These are phyloP conservation scores for Platorchestia sp. DNA, from an alignment of 1,140 invertebrate genomes.

Conservation along the genomic window DNA sequence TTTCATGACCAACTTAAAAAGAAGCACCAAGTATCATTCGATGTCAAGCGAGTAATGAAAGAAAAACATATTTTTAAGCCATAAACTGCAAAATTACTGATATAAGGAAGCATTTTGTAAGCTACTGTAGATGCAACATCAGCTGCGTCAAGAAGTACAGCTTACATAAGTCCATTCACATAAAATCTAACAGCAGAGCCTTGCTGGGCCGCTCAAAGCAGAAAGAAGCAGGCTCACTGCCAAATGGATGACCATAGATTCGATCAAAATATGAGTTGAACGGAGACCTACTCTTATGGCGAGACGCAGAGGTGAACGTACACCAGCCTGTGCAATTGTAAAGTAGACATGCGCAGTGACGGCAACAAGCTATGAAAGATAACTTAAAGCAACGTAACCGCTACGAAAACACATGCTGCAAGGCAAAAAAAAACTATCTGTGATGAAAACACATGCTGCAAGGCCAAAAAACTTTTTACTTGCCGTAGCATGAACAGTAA, in stretches of 20 bases:
- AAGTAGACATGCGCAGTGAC: no score
- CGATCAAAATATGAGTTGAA: neutral
- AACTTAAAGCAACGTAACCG: neutral
- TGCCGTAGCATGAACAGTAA: neutral
- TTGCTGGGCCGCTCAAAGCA: neutral
- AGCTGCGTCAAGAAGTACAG: neutral
- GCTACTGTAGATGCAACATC: neutral
- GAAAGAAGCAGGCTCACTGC: neutral
- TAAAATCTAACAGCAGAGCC: neutral
- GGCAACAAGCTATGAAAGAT: neutral
- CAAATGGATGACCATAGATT: neutral
- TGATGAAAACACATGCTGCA: neutral
- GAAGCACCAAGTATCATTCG: neutral
- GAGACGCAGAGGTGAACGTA: neutral
- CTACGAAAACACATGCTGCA: neutral
- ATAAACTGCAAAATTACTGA: neutral
- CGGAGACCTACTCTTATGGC: neutral
- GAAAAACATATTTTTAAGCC: neutral
- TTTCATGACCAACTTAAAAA: neutral
- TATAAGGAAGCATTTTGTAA: neutral
- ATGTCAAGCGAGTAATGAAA: neutral
- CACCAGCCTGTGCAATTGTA: neutral
- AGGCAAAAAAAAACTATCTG: neutral
- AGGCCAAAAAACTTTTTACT: neutral
- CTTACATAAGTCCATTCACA: neutral